These are phyloP conservation scores for Semotilus atromaculatus DNA, from an alignment of 2,797 vertebrate species.

Conservation along the genomic window DNA sequence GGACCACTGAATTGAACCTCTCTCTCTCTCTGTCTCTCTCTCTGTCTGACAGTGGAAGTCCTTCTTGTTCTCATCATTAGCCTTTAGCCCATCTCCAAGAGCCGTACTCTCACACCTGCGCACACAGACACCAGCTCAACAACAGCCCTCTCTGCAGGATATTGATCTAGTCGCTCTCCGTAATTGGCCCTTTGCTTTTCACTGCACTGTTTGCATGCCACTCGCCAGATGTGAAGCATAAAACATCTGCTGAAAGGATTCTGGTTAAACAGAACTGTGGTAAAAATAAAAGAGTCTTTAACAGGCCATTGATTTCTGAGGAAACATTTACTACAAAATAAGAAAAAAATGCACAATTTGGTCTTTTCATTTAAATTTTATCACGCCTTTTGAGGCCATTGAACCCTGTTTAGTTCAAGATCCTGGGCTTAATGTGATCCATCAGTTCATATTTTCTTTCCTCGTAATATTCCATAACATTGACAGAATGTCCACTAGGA, in stretches of 20 bases:
- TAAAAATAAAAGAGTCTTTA: conserved; percentile 38
- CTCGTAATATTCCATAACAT: neutral
- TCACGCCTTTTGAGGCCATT: neutral
- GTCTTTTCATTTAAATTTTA: neutral
- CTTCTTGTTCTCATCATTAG: conserved; percentile 17
- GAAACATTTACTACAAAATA: conserved; percentile 2
- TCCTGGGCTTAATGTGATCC: neutral
- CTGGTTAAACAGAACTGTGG: conserved; percentile 26
- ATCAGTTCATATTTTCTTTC: neutral
- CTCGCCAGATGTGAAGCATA: conserved; percentile 42
- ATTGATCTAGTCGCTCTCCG: conserved; percentile 21
- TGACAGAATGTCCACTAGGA: neutral
- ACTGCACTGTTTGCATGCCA: conserved; percentile 30
- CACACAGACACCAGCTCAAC: neutral
- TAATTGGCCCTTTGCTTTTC: conserved; percentile 48
- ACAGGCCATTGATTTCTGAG: conserved; percentile 22
- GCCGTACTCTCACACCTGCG: conserved; percentile 9
- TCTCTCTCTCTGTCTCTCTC: neutral
- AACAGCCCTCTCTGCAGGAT: conserved; percentile 26
- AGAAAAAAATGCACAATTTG: neutral
- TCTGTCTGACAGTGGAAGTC: neutral
- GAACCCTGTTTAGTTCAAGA: too few species aligned
- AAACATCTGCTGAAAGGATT: conserved; percentile 32
- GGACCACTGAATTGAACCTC: neutral
- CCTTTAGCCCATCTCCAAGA: neutral